Evolutionary conservation across 1,140 invertebrate species (phyloP), one percentile per base, ranked within the genome.

Genomic region (Stenopsyche tienmushanensis): DNA sequence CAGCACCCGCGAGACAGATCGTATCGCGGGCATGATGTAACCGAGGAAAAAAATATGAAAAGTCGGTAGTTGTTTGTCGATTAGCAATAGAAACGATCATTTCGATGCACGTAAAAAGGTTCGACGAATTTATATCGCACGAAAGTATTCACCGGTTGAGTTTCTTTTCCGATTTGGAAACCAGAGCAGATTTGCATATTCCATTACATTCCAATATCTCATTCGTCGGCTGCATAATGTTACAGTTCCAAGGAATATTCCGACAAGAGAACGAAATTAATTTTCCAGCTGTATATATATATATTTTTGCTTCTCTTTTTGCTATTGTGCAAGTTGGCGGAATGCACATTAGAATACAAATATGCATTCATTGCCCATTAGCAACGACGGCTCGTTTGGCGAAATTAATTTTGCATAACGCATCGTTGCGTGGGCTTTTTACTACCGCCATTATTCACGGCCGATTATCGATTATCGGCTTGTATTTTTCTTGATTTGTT

Each of bases 121-220:
- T 23, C 13, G 13, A 23, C 20, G 8, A 44, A 34, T 15, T n/a
- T 34, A 13, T 25, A 3, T 15, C n/a, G 29, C 29, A 13, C 29
- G 29, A 34, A 15, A 21, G 8, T 21, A 55, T 29, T 52, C 57
- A 62, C 63, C 41, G 24, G 64, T 25, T 34, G 44, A 50, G 63
- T 65, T 63, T 69, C 63, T 62, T 66, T 70, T 66, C 64, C 67
- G 64, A 63, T 69, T 69, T 65, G 64, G 67, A 69, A 69, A 65
- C 67, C 68, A 60, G 60, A n/a, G 55, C 54, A 55, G 42, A 70
- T 70, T 70, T 64, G 68, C 68, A 70, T 70, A 70, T 70, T 62
- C 64, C 68, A 70, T 70, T 70, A 70, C 68, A 70, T 64, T 70
- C 64, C 64, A 66, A 70, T 70, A 64, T 70, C 64, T 70, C 68